Evolutionary conservation across 2,797 vertebrate species (phyloP).

Genomic region (Gambelia wislizenii): DNA sequence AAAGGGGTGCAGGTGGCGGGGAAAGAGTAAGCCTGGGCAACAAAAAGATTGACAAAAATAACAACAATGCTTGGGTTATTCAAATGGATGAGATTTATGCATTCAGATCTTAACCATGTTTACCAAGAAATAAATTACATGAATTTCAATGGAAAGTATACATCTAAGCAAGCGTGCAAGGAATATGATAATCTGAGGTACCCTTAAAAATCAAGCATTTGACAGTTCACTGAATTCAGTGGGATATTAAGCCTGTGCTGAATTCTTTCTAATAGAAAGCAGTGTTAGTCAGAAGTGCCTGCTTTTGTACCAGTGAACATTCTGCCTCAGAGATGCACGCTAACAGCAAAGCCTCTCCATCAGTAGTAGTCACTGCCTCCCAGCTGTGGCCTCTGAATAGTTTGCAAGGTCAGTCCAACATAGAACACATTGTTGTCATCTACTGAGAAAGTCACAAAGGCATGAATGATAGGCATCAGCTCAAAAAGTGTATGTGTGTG

Average conservation of each 20-base stretch:
- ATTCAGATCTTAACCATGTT: too few relatives aligned
- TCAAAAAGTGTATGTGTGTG: background rate
- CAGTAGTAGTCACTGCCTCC: background rate
- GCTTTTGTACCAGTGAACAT: background rate
- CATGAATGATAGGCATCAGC: background rate
- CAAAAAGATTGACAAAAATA: background rate
- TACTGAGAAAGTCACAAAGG: background rate
- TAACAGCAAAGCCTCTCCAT: background rate
- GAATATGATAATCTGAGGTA: background rate
- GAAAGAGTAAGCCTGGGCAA: too few relatives aligned
- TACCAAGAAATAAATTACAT: too few relatives aligned
- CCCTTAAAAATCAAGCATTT: background rate
- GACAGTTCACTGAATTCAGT: background rate
- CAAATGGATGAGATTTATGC: background rate
- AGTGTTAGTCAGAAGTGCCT: background rate
- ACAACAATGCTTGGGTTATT: too few relatives aligned
- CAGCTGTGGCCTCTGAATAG: background rate
- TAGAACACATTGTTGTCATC: background rate
- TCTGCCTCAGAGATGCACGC: background rate
- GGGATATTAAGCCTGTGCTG: background rate
- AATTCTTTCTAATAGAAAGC: background rate
- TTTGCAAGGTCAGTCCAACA: background rate
- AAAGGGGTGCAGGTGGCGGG: too few relatives aligned
- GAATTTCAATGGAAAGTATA: background rate
- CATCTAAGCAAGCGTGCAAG: too few relatives aligned